Percentiles rank a stretch among this genome's conserved stretches.
Evolutionary conservation across 37 sponge, comb jelly and placozoan species (phyloP).

Genomic region (Petrosia ficiformis): DNA sequence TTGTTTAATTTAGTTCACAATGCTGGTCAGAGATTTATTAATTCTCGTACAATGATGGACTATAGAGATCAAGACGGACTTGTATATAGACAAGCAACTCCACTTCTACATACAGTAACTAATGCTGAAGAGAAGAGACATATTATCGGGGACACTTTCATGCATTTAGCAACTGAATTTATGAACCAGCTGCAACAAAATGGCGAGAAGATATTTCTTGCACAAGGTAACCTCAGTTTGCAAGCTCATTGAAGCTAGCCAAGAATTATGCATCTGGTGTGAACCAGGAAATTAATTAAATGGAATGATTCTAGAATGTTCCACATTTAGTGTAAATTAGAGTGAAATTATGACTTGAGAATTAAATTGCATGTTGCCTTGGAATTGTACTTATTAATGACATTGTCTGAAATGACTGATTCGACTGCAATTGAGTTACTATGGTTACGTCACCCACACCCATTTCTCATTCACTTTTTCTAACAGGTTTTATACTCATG

Average conservation of each 20-base stretch:
- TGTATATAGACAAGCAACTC: constrained; percentile 30
- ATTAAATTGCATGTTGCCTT: too few relatives aligned
- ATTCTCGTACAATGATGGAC: constrained; percentile 30
- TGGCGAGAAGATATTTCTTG: constrained; percentile 33
- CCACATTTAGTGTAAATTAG: too few relatives aligned
- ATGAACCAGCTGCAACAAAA: neutral
- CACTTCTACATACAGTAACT: constrained; percentile 55
- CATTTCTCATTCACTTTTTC: too few relatives aligned
- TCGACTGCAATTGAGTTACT: neutral
- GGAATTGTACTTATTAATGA: too few relatives aligned
- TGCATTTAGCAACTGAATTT: constrained; percentile 11
- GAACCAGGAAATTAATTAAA: too few relatives aligned
- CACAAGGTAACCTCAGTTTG: constrained; percentile 66
- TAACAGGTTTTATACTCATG: too few relatives aligned
- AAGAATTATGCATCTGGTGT: too few relatives aligned
- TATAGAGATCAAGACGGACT: neutral
- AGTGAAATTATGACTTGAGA: too few relatives aligned
- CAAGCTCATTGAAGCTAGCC: too few relatives aligned
- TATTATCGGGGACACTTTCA: constrained; percentile 92
- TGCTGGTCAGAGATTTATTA: constrained; percentile 41
- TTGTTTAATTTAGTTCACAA: constrained; percentile 35
- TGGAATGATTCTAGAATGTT: too few relatives aligned
- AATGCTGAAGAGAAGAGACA: constrained; percentile 82
- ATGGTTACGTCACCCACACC: too few relatives aligned
- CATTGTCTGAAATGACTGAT: too few relatives aligned